Evolutionary conservation across 2,888 invertebrate species (phyloP), one percentile per base, ranked within the genome.

Genomic region (Ormyrus thymus): DNA sequence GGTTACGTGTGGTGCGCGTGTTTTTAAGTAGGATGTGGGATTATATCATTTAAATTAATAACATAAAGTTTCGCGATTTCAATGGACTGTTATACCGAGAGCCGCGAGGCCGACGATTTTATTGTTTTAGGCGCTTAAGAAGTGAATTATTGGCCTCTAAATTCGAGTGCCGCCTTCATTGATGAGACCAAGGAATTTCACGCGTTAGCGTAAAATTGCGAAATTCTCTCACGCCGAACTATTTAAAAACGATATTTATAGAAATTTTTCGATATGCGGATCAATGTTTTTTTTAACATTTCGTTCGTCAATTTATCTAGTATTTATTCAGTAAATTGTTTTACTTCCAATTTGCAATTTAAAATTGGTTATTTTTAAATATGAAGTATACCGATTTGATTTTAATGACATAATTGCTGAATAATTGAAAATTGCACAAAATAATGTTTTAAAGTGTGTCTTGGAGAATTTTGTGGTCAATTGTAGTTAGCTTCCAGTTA

Each of bases 161-260:
- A 76, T 71, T 51, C 10, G 43, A 51, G 29, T 29, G 56, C 56
- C 58, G 46, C 46, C 61, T 73, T 78, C 68, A 55, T 78, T 69
- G 56, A 64, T 62, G 51, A 68, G 53, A 29, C 15, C 68, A 58
- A 62, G 46, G 58, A 69, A 69, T 69, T 73, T 73, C 68, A 55
- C 55, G 58, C 59, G 55, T 13, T 73, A 53, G 11, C 73, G 72
- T 68, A 68, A 68, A 73, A 50, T 66, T 56, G 55, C 61, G 59
- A 61, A 61, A 68, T 73, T 69, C 68, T 29, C 29, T 62, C 68
- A 9, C 43, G 11, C 66, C 13, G 46, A 76, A 69, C 9, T 43
- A 6, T 13, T 62, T 7, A 48, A 7, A 6, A 6, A 43, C 10
- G 78, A 50, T 78, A 73, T 78, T 72, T 78, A 50, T 68, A 78